phyloP scores from a whole-genome alignment of 2,797 vertebrate genomes.

The Selene dorsalis region DNA sequence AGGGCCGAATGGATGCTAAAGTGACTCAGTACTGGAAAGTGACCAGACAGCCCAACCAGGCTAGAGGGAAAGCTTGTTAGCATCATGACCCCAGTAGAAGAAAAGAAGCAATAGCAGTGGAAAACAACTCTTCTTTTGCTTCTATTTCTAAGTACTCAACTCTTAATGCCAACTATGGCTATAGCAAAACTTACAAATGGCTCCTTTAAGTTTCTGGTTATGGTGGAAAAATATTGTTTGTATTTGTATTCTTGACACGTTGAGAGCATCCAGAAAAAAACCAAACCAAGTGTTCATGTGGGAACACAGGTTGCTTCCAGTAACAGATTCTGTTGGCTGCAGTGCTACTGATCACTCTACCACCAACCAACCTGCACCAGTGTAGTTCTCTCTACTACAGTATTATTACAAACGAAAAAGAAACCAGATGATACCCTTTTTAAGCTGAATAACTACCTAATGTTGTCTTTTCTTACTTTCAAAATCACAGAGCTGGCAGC shows the following conservation, averaged over 20 bases:
- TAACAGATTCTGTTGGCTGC: slow-evolving; percentile 7
- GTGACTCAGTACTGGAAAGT: too few relatives aligned
- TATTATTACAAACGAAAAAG: background rate
- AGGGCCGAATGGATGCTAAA: too few relatives aligned
- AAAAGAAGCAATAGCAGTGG: too few relatives aligned
- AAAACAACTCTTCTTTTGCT: too few relatives aligned
- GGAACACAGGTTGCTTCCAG: background rate
- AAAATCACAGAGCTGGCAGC: background rate
- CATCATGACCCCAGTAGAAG: too few relatives aligned
- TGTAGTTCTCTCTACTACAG: background rate
- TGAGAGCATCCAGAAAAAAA: too few relatives aligned
- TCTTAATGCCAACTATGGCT: background rate
- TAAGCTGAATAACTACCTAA: background rate
- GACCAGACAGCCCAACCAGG: too few relatives aligned
- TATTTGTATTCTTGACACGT: background rate
- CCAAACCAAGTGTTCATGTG: background rate
- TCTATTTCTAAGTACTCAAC: too few relatives aligned
- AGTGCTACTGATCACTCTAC: background rate
- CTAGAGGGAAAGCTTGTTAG: too few relatives aligned
- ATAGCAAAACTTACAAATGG: background rate
- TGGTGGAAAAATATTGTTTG: background rate
- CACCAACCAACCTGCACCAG: background rate
- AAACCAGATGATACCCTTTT: background rate
- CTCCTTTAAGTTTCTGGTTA: background rate
- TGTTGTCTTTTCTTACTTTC: background rate